Conservation (phyloP, 2,797 vertebrate genomes). For the Tinamus major region DNA sequence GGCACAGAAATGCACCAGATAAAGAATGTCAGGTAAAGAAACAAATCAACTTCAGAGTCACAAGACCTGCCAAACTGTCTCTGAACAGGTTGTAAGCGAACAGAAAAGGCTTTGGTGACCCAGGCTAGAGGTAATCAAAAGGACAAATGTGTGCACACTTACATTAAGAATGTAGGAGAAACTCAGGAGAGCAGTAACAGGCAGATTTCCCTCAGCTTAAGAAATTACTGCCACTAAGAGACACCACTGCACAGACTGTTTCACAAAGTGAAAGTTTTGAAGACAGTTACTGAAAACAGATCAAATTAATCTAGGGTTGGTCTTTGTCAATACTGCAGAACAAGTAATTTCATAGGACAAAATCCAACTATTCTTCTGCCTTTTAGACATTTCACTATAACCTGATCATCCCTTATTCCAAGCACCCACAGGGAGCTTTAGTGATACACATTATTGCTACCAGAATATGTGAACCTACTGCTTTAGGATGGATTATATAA, state of each 20-base stretch:
- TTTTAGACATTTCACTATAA: neutral
- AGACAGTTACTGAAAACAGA: neutral
- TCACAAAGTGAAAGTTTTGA: neutral
- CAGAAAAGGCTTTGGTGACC: neutral
- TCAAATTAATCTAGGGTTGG: neutral
- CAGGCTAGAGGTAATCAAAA: neutral
- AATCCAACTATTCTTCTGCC: neutral
- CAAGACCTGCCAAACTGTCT: neutral
- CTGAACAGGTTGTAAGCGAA: neutral
- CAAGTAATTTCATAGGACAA: neutral
- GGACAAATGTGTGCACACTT: neutral
- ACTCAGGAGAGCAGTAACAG: neutral
- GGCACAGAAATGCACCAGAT: neutral
- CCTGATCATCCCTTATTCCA: neutral
- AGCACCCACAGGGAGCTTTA: neutral
- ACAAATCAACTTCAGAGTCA: neutral
- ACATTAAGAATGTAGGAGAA: neutral
- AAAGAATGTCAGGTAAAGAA: neutral
- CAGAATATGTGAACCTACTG: conserved; percentile 37
- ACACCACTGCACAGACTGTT: neutral
- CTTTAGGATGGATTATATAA: conserved; percentile 55
- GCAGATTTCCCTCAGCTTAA: neutral
- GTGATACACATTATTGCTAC: conserved; percentile 8
- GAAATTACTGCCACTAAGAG: neutral
- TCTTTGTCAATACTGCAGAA: neutral